A percentile compares a stretch with the other conserved stretches of the same genome.
Conservation (phyloP, 53 echinoderm and acorn worm genomes). For the Luidia sarsii region DNA sequence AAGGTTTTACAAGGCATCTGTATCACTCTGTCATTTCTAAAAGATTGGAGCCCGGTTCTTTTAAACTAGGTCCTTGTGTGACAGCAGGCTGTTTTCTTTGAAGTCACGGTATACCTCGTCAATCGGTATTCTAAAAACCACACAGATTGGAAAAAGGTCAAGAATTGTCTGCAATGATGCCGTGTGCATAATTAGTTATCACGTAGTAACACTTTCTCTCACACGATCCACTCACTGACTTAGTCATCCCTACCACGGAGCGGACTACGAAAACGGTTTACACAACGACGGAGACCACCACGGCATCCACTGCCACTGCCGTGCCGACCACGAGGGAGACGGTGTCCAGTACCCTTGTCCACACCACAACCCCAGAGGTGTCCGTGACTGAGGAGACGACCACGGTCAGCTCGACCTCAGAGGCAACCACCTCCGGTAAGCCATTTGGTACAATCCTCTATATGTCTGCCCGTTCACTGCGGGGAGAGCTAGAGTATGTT, state of each 20-base stretch:
- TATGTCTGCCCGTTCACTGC: background rate
- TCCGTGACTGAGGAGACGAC: background rate
- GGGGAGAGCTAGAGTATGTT: background rate
- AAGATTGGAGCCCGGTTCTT: too few relatives aligned
- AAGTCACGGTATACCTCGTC: background rate
- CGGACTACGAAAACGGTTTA: background rate
- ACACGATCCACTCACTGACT: too few relatives aligned
- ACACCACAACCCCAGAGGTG: background rate
- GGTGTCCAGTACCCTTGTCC: too few relatives aligned
- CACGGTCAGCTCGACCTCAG: background rate
- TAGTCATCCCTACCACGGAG: background rate
- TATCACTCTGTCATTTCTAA: too few relatives aligned
- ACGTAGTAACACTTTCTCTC: too few relatives aligned
- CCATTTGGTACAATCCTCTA: background rate
- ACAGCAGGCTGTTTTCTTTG: too few relatives aligned
- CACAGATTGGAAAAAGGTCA: background rate
- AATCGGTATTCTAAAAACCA: background rate
- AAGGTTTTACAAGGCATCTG: too few relatives aligned
- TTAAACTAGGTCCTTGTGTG: too few relatives aligned
- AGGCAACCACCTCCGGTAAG: background rate
- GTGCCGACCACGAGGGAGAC: background rate
- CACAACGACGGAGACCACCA: background rate
- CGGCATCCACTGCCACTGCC: background rate
- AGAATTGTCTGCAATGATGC: background rate
- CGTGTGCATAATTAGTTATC: too few relatives aligned